Percentiles rank a stretch among this genome's conserved stretches.
Evolutionary conservation across 2,113 vertebrate genomes (phyloP).

Genomic region (Labrus mixtus): DNA sequence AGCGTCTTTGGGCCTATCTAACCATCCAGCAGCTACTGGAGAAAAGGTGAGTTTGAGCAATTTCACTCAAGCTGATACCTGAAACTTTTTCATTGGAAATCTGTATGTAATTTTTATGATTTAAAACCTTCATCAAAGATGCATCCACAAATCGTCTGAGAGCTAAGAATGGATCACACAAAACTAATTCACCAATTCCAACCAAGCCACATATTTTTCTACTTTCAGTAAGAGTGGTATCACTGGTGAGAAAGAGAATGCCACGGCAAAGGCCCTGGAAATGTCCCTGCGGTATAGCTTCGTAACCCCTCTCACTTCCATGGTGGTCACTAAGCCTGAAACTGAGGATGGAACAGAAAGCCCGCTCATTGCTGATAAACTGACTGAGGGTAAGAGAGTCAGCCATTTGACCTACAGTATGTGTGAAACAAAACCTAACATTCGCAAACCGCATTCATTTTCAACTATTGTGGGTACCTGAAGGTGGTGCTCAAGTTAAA

Average conservation of each 20-base stretch:
- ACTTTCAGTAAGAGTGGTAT: constrained; percentile 80
- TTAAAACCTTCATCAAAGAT: not conserved
- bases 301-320: constrained; percentile 93
- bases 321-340: constrained; percentile 92
- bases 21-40: constrained; percentile 88
- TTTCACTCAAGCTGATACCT: not conserved
- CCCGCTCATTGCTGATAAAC: constrained; percentile 87
- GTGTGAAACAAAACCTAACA: not conserved
- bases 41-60: constrained; percentile 76
- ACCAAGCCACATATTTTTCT: not conserved
- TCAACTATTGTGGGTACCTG: no score
- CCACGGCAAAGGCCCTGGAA: constrained; percentile 81
- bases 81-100: not conserved
- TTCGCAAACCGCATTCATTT: not conserved
- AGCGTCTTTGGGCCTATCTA: constrained; percentile 90
- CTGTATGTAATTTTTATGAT: no score
- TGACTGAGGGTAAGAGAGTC: constrained; percentile 80
- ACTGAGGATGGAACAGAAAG: constrained; percentile 45
- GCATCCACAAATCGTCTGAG: not conserved
- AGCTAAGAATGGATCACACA: not conserved
- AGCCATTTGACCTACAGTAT: no score
- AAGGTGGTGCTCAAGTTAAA: no score
- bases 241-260: constrained; percentile 73
- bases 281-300: constrained; percentile 91
- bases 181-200: not conserved